These are phyloP conservation scores for Corvus moneduloides DNA, from an alignment of 2,113 vertebrate species.

Conservation along the genomic window DNA sequence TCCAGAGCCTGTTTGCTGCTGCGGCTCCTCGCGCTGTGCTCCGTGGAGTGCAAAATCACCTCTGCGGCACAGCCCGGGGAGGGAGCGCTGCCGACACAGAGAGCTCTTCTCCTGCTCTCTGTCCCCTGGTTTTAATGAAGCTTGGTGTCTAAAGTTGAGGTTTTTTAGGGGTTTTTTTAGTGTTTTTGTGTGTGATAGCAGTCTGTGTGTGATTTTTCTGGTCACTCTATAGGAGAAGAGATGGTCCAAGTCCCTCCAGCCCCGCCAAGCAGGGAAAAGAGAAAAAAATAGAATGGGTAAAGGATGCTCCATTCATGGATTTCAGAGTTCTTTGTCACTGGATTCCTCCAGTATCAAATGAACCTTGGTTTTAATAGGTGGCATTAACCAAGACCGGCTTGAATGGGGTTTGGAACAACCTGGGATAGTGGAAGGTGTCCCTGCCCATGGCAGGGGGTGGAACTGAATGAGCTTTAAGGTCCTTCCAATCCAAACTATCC, in stretches of 20 bases:
- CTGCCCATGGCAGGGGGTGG: not conserved
- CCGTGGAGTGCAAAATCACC: not conserved
- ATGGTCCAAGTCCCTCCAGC: not conserved
- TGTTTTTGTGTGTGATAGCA: not conserved
- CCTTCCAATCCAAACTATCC: not conserved
- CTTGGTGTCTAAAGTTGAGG: rapidly evolving
- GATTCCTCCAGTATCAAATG: not conserved
- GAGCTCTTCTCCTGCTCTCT: not conserved
- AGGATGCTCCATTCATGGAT: not conserved
- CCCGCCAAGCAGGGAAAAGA: not conserved
- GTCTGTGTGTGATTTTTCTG: not conserved
- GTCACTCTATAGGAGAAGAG: rapidly evolving
- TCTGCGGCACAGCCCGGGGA: not conserved
- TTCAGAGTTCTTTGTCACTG: not conserved
- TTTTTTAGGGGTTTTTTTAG: rapidly evolving
- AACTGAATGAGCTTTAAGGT: not conserved
- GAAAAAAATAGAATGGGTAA: rapidly evolving
- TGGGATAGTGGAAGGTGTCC: not conserved
- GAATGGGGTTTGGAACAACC: not conserved
- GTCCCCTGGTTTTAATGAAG: not conserved
- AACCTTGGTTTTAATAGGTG: rapidly evolving
- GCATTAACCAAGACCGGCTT: rapidly evolving
- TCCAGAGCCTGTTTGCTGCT: not conserved
- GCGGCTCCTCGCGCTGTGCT: not conserved
- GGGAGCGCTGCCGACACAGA: not conserved